Evolutionary conservation across 2,113 vertebrate species (phyloP).

Genomic region (Crotalus viridis): DNA sequence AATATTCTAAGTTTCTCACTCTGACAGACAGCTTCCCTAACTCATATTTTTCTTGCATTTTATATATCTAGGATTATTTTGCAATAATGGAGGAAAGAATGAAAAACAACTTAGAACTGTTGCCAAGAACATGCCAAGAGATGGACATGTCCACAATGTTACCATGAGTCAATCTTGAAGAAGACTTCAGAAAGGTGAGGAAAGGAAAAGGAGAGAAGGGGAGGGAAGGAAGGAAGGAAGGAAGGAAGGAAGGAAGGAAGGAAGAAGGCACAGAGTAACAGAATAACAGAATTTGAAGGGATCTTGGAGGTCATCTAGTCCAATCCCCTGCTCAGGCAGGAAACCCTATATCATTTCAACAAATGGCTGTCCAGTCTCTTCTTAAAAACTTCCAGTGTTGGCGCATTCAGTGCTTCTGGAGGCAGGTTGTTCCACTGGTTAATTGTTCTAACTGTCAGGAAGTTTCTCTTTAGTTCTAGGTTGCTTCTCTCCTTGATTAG

Average conservation of each 20-base stretch:
- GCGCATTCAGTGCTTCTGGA: neutral
- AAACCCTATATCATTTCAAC: neutral
- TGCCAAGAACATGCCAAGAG: neutral
- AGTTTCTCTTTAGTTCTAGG: neutral
- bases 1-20: neutral
- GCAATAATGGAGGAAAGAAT: neutral
- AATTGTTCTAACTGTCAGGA: neutral
- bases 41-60: neutral
- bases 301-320: neutral
- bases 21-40: neutral
- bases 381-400: neutral
- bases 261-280: neutral
- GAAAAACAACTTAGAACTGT: neutral
- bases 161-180: neutral
- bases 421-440: neutral
- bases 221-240: too few relatives aligned
- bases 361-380: neutral
- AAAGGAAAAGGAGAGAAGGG: neutral
- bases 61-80: neutral
- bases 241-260: neutral
- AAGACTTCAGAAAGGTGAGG: neutral
- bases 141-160: neutral
- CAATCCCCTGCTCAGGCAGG: neutral
- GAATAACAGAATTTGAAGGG: neutral
- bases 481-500: neutral